Base-by-base conservation (phyloP, 92 coral and sea anemone genomes). In the Zoanthus gigantus region DNA sequence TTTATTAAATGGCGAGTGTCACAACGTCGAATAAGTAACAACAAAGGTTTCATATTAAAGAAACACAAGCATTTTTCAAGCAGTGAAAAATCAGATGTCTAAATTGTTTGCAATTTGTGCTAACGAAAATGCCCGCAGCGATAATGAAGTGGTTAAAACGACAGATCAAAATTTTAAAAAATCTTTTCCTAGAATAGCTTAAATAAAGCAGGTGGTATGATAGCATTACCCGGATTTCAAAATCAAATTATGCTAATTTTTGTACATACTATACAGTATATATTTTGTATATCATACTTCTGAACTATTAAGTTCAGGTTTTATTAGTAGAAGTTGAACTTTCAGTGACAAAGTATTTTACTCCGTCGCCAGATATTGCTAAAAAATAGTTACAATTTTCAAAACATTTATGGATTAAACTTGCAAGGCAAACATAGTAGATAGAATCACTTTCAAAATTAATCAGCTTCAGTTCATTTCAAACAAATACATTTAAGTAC, bases 91-190 rank as follows among this genome's bases (percentile, higher is more conserved):
- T 56, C 6, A 47, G 29, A 47, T 23, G 75, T 23, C 69, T 63
- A 11, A 65, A 81, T 63, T 81, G 57, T 46, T 66, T 17, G 47
- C 15, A 28, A 14, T 28, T 81, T 14, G 52, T 46, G 71, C 66
- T 23, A 34, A 13, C 58, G 18, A 30, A 45, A 31, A 31, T 37
- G 28, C 85, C 44, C 23, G 63, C 61, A 46, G 85, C 75, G 63
- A 66, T 53, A 66, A 81, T 81, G 47, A 81, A 66, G 75, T 45
- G 58, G 50, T 66, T 53, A 11, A 47, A 46, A 65, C 31, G 50
- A 17, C 28, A 23, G 29, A 0, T 65, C n/a, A 65, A 81, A 81
- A 66, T 60, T 37, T 2, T 0, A 37, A 37, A 37, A 37, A 80
- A 66, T 11, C 74, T 46, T 31, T 56, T 30, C 61, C 16, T 45